Evolutionary conservation across 2,888 invertebrate species (phyloP), one percentile per base, ranked within the genome.

Genomic region (Tachina fera): DNA sequence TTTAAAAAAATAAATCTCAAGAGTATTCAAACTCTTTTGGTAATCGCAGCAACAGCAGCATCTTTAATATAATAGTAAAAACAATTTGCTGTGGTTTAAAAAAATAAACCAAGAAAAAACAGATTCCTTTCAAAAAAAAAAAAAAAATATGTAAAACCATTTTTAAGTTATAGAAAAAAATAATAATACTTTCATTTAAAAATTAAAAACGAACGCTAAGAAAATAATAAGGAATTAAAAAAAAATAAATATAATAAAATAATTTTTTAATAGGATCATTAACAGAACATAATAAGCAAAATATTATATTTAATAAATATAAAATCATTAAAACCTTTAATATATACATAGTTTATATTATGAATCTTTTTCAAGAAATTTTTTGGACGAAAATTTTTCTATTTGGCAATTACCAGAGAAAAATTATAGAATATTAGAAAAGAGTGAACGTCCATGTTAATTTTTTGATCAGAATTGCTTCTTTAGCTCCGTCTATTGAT

Each of bases 51-150:
- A 77, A 71, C 77, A 83, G 76, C 82, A 83, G 82, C 71, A 77
- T 65, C 22, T 60, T 67, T 58, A 83, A 72, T 75, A 67, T 70
- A 53, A 70, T n/a, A n/a, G n/a, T 81, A 87, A 88, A 89, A 87
- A 86, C 87, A 88, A 84, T 43, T 39, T 47, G 60, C 47, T 53
- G 71, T 60, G 71, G 75, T 76, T 79, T 61, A 16, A 19, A 61
- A 53, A 72, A 47, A 61, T 16, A 49, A 67, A 60, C 41, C 19
- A 11, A 43, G n/a, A 31, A 31, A 67, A 51, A 67, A 51, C 1
- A 67, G n/a, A 67, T 68, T 71, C 16, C 22, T 72, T 74, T 31
- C n/a, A 31, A 31, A 31, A 31, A 31, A 49, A 45, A 60, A 47
- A 68, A 56, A 63, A 56, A 63, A 13, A 65, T 47, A 39, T 72